Conservation (phyloP, 2,888 invertebrate genomes). For the Epsilonema sp. region DNA sequence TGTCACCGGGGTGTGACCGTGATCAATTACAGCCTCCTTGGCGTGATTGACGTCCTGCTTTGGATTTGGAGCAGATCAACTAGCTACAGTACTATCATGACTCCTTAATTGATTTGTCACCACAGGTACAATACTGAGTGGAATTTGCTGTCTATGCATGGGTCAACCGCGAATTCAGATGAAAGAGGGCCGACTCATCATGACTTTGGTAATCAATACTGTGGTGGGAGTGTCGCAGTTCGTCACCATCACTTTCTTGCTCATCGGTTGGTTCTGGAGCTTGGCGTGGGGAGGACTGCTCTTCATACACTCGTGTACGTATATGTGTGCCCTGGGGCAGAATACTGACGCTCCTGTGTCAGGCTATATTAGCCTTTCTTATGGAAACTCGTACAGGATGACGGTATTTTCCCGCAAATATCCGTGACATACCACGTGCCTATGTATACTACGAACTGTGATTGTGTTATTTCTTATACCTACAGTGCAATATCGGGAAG, state of each 20-base stretch:
- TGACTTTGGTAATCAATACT: conserved; percentile 61
- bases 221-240: conserved; percentile 68
- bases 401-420: background rate
- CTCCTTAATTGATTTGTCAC: no score
- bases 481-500: conserved; percentile 29
- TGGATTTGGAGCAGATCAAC: no score
- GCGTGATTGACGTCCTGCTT: no score
- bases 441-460: background rate
- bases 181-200: conserved; percentile 54
- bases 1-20: no score
- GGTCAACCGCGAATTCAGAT: conserved; percentile 69
- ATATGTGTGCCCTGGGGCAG: no score
- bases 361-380: no score
- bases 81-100: no score
- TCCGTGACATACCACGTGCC: background rate
- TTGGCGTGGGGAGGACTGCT: conserved; percentile 92
- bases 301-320: conserved; percentile 67
- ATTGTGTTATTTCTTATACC: no score
- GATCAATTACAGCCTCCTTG: no score
- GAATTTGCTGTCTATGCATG: conserved; percentile 63
- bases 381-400: no score
- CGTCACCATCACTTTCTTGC: conserved; percentile 78
- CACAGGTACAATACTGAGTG: conserved; percentile 73
- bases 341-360: no score
- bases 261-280: conserved; percentile 76